Conservation (phyloP, 2,888 invertebrate genomes). For the Lottia scabra region DNA sequence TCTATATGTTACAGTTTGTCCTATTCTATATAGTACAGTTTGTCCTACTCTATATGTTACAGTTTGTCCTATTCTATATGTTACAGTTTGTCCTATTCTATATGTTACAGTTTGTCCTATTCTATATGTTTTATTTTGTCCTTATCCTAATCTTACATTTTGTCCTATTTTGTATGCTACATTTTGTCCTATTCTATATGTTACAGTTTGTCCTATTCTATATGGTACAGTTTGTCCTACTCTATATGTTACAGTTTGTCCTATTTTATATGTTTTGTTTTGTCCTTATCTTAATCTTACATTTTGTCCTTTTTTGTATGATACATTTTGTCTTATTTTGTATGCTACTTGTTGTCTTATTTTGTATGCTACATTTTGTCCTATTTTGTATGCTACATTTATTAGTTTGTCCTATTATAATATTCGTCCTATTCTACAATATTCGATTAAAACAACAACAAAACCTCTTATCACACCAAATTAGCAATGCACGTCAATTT, state of each 20-base stretch:
- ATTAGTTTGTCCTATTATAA: too few species aligned
- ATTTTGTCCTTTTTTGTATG: too few species aligned
- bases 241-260: constrained; percentile 40
- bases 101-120: background rate
- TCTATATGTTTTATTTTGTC: background rate
- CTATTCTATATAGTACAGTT: background rate
- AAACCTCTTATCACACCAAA: too few species aligned
- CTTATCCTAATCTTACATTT: background rate
- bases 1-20: too few species aligned
- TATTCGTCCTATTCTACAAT: too few species aligned
- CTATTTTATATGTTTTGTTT: constrained; percentile 56
- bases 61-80: background rate
- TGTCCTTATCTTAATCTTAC: too few species aligned
- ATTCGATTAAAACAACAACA: too few species aligned
- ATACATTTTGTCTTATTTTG: too few species aligned
- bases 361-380: too few species aligned
- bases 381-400: too few species aligned
- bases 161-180: constrained; percentile 36
- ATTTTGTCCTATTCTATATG: constrained; percentile 37
- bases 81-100: background rate
- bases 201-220: constrained; percentile 5
- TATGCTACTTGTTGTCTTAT: too few species aligned
- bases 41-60: background rate
- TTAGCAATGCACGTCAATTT: too few species aligned
- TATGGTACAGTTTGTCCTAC: constrained; percentile 52